These are phyloP conservation scores for Papilio polytes DNA, from an alignment of 1,140 invertebrate genomes.

Conservation along the genomic window DNA sequence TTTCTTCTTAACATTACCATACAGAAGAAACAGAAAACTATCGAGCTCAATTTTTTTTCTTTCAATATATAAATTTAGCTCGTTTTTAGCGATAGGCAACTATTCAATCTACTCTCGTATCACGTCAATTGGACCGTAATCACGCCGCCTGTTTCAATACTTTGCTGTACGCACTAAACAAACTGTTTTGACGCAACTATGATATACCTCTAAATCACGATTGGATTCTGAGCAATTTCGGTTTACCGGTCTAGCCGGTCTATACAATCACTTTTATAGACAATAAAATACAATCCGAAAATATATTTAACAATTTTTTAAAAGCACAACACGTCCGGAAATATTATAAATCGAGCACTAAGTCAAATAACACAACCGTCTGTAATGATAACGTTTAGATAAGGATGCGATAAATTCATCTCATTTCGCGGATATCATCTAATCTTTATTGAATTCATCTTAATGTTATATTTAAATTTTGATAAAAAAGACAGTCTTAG, in stretches of 20 bases:
- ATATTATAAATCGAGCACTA: not conserved
- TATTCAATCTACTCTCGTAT: no score
- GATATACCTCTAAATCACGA: not conserved
- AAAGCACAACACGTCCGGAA: not conserved
- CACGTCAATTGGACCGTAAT: no score
- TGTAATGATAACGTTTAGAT: not conserved
- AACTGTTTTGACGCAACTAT: not conserved
- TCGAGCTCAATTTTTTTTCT: not conserved
- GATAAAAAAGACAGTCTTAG: not conserved
- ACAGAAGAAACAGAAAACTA: no score
- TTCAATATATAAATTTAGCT: not conserved
- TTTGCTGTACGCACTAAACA: no score
- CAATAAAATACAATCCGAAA: no score
- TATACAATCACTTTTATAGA: not conserved
- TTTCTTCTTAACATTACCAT: no score
- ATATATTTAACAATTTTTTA: not conserved
- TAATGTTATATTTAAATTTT: not conserved
- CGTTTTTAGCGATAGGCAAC: no score
- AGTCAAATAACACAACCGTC: not conserved
- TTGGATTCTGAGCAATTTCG: not conserved
- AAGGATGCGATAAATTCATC: not conserved
- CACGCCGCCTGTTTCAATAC: no score
- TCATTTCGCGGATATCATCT: not conserved
- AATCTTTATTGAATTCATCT: not conserved
- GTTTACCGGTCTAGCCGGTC: not conserved